Percentiles rank a stretch among this genome's conserved stretches.
Evolutionary conservation across 1,140 invertebrate genomes (phyloP).

Genomic region (Hylaeus volcanicus): DNA sequence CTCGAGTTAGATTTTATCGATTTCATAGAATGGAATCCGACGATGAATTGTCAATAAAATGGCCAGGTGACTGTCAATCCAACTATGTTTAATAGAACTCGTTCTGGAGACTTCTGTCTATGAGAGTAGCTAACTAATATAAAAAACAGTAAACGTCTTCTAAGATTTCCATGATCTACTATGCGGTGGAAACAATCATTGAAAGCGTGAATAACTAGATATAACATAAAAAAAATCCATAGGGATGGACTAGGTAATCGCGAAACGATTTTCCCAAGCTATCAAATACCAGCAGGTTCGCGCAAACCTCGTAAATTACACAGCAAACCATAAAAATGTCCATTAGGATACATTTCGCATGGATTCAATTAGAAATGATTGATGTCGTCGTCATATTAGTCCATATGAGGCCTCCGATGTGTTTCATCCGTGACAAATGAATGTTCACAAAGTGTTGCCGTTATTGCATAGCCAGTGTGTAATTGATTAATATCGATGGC

Average conservation of each 20-base stretch:
- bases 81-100: background rate
- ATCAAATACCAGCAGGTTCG: too few relatives aligned
- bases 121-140: too few relatives aligned
- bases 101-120: background rate
- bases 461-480: background rate
- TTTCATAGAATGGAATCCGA: background rate
- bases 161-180: too few relatives aligned
- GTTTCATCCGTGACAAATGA: background rate
- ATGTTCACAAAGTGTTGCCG: background rate
- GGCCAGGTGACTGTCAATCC: background rate
- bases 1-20: background rate
- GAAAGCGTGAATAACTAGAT: too few relatives aligned
- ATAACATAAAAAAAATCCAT: too few relatives aligned
- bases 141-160: too few relatives aligned
- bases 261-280: too few relatives aligned
- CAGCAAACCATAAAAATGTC: background rate
- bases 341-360: background rate
- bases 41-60: constrained; percentile 1
- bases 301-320: background rate
- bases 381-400: background rate
- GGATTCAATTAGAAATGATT: constrained; percentile 5
- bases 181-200: too few relatives aligned
- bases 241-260: too few relatives aligned
- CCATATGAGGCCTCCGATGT: too few relatives aligned
- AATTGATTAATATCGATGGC: background rate